A percentile compares a stretch with the other conserved stretches of the same genome.
Evolutionary conservation across 2,113 vertebrate genomes (phyloP).

Genomic region (Ginglymostoma cirratum): DNA sequence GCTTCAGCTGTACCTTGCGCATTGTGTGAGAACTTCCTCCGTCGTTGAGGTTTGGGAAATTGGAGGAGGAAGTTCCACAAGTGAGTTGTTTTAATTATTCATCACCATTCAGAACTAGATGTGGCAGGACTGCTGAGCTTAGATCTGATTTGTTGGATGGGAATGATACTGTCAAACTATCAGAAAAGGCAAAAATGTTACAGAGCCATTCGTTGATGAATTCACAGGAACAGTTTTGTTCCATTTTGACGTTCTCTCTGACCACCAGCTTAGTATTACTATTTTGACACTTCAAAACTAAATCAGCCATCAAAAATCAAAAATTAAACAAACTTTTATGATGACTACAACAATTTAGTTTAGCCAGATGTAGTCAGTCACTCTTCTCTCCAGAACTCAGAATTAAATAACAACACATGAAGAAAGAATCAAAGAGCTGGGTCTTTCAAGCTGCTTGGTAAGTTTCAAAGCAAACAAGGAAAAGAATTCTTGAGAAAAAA

Average conservation of each 20-base stretch:
- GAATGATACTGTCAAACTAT: background rate
- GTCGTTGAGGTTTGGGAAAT: no score
- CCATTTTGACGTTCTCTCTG: background rate
- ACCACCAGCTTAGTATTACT: background rate
- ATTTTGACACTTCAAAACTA: background rate
- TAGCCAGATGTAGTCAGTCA: background rate
- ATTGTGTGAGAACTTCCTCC: no score
- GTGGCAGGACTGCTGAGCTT: no score
- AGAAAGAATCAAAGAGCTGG: no score
- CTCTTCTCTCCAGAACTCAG: no score
- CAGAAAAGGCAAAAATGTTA: background rate
- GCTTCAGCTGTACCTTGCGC: no score
- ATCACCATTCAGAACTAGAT: no score
- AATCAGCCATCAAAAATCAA: background rate
- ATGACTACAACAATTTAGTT: background rate
- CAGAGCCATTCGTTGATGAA: background rate
- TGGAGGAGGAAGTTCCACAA: no score
- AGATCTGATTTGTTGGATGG: background rate
- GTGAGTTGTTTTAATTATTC: no score
- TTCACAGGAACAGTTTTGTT: background rate
- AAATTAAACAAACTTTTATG: background rate
- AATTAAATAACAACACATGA: background rate
- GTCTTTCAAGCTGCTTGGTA: background rate
- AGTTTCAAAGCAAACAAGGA: background rate
- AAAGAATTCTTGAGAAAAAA: background rate